Conservation (phyloP, 2,888 invertebrate genomes). For the Agrenia bidenticulata region DNA sequence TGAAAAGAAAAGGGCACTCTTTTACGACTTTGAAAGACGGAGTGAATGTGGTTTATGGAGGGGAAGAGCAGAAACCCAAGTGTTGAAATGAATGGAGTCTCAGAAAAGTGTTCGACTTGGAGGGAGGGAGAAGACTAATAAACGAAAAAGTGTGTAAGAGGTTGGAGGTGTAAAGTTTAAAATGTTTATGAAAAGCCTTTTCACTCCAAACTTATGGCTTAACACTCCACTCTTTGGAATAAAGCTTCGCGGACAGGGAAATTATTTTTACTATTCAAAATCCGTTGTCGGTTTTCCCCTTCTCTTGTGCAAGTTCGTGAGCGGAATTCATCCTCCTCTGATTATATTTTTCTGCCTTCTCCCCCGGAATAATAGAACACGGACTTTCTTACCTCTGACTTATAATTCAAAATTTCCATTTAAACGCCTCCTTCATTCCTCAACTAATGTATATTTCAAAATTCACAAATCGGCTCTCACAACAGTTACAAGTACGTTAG, state of each 20-base stretch:
- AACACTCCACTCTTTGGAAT: neutral
- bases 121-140: slow-evolving; percentile 3
- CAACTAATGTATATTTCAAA: no score
- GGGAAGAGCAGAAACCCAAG: slow-evolving; percentile 5
- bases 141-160: neutral
- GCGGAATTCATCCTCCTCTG: neutral
- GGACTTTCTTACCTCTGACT: no score
- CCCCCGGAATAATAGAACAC: neutral
- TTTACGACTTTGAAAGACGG: slow-evolving; percentile 4
- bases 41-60: slow-evolving; percentile 14
- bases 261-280: slow-evolving; percentile 8
- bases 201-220: slow-evolving; percentile 2
- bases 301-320: neutral
- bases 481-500: no score
- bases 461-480: no score
- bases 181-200: slow-evolving; percentile 19
- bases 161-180: slow-evolving; percentile 13
- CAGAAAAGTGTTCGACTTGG: neutral
- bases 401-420: no score
- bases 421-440: no score
- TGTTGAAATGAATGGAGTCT: slow-evolving; percentile 12
- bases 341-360: neutral
- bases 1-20: slow-evolving; percentile 4
- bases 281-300: neutral
- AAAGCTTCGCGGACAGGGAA: neutral